Conservation (phyloP, 2,113 vertebrate species). For the Colius striatus region DNA sequence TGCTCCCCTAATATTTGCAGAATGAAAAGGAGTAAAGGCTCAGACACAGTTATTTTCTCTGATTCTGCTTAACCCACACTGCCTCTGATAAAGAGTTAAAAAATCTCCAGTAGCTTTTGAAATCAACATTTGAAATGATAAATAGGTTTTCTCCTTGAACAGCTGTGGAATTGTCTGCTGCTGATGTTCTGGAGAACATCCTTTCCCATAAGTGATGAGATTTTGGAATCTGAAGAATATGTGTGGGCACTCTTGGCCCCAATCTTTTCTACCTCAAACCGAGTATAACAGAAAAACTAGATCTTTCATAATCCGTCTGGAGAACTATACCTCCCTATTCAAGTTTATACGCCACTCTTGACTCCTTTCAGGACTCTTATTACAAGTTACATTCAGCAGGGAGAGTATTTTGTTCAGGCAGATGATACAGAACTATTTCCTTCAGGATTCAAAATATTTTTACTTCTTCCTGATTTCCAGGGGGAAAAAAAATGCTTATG, state of each 20-base stretch:
- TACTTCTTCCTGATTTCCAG: not conserved
- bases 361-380: not conserved
- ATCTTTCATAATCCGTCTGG: not conserved
- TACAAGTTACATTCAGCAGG: not conserved
- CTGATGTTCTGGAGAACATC: conserved; percentile 20
- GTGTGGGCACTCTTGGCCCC: conserved; percentile 17
- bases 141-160: conserved; percentile 10
- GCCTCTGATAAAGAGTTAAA: not conserved
- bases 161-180: conserved; percentile 11
- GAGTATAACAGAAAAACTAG: not conserved
- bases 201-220: conserved; percentile 16
- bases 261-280: not conserved
- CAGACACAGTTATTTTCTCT: not conserved
- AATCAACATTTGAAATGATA: conserved; percentile 9
- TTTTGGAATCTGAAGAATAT: conserved; percentile 9
- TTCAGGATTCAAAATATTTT: not conserved
- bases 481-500: too few species aligned
- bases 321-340: not conserved
- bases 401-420: not conserved
- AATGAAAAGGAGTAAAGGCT: not conserved
- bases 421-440: not conserved
- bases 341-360: not conserved
- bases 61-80: not conserved
- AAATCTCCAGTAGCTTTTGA: conserved; percentile 29
- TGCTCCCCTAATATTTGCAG: not conserved